A percentile compares a stretch with the other conserved stretches of the same genome.
phyloP scores from a whole-genome alignment of 2,888 invertebrate genomes.

The Synanthedon formicaeformis region DNA sequence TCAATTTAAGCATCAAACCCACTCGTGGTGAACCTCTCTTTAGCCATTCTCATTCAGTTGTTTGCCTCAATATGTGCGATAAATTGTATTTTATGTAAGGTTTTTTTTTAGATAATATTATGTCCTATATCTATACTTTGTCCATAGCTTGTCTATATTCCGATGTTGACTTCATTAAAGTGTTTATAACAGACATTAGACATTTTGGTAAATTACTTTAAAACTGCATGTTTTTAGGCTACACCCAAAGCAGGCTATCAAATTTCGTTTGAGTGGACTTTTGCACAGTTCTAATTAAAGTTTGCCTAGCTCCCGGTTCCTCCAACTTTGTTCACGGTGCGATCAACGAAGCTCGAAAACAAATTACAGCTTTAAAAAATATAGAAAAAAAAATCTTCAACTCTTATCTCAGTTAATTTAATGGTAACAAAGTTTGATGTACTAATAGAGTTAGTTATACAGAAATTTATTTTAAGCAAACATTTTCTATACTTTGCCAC shows the following conservation, averaged over 20 bases:
- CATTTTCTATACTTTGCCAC: too few species aligned
- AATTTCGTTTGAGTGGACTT: constrained; percentile 4
- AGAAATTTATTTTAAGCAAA: too few species aligned
- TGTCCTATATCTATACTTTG: too few species aligned
- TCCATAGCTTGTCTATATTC: too few species aligned
- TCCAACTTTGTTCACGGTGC: constrained; percentile 1
- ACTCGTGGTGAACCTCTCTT: too few species aligned
- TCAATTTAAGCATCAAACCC: too few species aligned
- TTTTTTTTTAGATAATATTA: too few species aligned
- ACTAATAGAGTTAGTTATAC: neutral
- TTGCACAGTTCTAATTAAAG: constrained; percentile 8
- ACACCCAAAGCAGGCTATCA: constrained; percentile 2
- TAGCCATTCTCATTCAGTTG: too few species aligned
- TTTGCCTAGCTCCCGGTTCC: constrained; percentile 3
- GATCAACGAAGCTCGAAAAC: constrained; percentile 3
- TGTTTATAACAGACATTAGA: too few species aligned
- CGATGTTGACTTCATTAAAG: too few species aligned
- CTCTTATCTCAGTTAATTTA: neutral
- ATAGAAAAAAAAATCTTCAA: neutral
- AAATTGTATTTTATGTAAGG: too few species aligned
- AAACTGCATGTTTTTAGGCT: neutral
- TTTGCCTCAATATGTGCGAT: too few species aligned
- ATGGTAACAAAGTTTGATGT: neutral
- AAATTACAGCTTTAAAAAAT: constrained; percentile 1
- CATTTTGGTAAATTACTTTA: neutral